phyloP scores from a whole-genome alignment of 2,888 invertebrate genomes.

The Macrophya annulata region DNA sequence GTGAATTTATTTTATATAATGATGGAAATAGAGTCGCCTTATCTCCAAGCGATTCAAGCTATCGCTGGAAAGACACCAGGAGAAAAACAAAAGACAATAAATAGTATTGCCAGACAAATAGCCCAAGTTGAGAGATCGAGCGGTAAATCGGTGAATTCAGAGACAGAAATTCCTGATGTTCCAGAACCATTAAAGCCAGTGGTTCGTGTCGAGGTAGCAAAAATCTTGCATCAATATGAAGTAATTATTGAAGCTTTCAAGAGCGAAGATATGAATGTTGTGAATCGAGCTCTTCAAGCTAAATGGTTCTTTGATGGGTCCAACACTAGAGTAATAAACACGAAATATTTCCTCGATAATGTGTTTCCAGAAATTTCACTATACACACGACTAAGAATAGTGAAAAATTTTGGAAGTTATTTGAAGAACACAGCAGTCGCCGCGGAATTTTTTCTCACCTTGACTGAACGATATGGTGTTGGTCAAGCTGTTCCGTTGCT shows the following conservation, averaged over 20 bases:
- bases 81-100: constrained; percentile 69
- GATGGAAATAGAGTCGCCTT: constrained; percentile 61
- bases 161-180: constrained; percentile 57
- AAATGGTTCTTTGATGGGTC: constrained; percentile 71
- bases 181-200: constrained; percentile 65
- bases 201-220: constrained; percentile 67
- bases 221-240: constrained; percentile 62
- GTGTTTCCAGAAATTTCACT: constrained; percentile 70
- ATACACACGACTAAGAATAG: constrained; percentile 67
- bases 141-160: constrained; percentile 33
- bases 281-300: constrained; percentile 69
- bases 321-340: constrained; percentile 64
- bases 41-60: constrained; percentile 71
- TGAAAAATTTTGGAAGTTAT: constrained; percentile 66
- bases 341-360: constrained; percentile 67
- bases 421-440: constrained; percentile 65
- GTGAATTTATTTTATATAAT: background rate
- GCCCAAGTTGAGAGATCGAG: constrained; percentile 34
- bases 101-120: constrained; percentile 59
- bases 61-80: constrained; percentile 68
- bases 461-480: constrained; percentile 64
- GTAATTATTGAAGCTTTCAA: constrained; percentile 70
- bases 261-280: constrained; percentile 69
- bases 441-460: constrained; percentile 68
- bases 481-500: constrained; percentile 69